phyloP scores from a whole-genome alignment of 2,888 invertebrate species.

The Mesorhabditis sp. region DNA sequence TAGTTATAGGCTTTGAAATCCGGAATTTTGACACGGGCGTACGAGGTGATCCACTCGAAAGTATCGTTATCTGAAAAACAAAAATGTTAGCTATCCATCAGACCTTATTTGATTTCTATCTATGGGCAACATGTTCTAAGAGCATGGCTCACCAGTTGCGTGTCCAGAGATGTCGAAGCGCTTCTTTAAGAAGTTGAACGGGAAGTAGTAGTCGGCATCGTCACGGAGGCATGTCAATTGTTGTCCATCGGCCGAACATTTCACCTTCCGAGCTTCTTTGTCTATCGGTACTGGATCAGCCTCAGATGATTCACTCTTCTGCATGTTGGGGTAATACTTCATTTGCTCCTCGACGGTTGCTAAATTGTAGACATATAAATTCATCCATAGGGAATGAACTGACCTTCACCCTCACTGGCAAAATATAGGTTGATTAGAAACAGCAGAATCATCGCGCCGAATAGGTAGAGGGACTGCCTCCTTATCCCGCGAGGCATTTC shows the following conservation, averaged over 20 bases:
- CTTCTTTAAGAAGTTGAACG: constrained; percentile 41
- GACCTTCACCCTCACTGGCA: not conserved
- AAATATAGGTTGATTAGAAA: not conserved
- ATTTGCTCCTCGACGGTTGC: too few species aligned
- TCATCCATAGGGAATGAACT: not conserved
- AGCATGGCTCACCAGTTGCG: constrained; percentile 23
- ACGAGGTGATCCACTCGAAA: constrained; percentile 50
- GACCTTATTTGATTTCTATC: not conserved
- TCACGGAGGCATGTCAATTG: constrained; percentile 37
- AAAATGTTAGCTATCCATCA: not conserved
- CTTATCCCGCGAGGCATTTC: too few species aligned
- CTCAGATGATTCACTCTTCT: too few species aligned
- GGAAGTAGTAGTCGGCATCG: constrained; percentile 45
- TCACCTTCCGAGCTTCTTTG: not conserved
- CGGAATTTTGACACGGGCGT: constrained; percentile 43
- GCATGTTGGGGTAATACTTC: too few species aligned
- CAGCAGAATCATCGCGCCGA: not conserved
- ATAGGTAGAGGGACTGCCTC: not conserved
- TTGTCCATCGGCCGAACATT: constrained; percentile 25
- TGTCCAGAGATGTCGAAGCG: constrained; percentile 46
- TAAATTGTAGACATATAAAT: too few species aligned
- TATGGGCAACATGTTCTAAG: not conserved
- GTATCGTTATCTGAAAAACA: constrained; percentile 18
- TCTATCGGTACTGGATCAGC: too few species aligned
- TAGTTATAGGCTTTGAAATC: constrained; percentile 70